A percentile compares a stretch with the other conserved stretches of the same genome.
phyloP scores from a whole-genome alignment of 2,113 vertebrate species.

The Micronisus gabar region DNA sequence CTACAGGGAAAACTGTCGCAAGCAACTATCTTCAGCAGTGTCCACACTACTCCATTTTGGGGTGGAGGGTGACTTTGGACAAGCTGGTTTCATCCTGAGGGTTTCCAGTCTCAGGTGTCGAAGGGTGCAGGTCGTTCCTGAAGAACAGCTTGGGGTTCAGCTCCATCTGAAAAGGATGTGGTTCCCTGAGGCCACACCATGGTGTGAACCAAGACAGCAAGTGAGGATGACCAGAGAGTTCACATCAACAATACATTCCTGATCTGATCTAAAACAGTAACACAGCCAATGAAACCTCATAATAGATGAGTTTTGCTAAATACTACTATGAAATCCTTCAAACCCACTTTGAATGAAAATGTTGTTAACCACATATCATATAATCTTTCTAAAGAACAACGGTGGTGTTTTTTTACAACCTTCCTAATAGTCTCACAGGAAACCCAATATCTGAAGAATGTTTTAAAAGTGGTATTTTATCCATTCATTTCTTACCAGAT shows the following conservation, averaged over 20 bases:
- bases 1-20: not conserved
- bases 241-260: not conserved
- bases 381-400: not conserved
- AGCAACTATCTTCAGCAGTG: not conserved
- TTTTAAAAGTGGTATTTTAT: not conserved
- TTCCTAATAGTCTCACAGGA: not conserved
- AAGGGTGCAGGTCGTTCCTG: not conserved
- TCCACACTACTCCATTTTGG: not conserved
- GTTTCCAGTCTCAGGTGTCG: not conserved
- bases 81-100: not conserved
- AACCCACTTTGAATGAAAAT: not conserved
- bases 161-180: accelerated
- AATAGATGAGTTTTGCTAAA: not conserved
- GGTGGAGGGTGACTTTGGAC: not conserved
- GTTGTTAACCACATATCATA: not conserved
- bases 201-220: not conserved
- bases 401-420: accelerated
- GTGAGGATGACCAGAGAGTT: not conserved
- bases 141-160: not conserved
- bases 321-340: not conserved
- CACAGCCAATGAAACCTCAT: not conserved
- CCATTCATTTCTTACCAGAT: not conserved
- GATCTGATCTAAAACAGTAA: not conserved
- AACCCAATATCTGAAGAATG: not conserved
- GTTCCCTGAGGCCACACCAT: not conserved